Evolutionary conservation across 2,888 invertebrate species (phyloP).

Genomic region (Cantharis rustica): DNA sequence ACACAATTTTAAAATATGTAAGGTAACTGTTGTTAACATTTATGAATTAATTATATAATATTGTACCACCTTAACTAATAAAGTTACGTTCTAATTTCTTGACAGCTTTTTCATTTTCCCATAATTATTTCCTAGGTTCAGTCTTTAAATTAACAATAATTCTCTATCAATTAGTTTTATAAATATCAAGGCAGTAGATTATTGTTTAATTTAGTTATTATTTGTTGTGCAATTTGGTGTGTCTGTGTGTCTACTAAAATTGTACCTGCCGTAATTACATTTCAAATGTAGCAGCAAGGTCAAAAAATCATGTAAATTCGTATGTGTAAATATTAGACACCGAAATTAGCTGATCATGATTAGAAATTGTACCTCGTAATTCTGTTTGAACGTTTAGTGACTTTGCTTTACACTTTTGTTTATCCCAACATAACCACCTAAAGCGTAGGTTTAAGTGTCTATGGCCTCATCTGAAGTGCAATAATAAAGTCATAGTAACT

Average conservation of each 20-base stretch:
- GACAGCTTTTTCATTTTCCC: background rate
- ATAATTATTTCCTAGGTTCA: background rate
- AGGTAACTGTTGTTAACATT: background rate
- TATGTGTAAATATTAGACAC: background rate
- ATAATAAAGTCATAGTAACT: slow-evolving; percentile 25
- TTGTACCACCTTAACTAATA: background rate
- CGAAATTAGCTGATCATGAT: background rate
- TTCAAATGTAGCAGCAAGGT: background rate
- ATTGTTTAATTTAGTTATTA: background rate
- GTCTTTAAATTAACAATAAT: background rate
- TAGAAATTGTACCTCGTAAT: background rate
- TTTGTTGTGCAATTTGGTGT: background rate
- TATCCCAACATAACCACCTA: background rate
- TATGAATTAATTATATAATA: background rate
- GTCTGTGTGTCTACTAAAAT: background rate
- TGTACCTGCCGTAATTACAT: background rate
- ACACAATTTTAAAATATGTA: background rate
- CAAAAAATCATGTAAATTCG: background rate
- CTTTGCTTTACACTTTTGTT: background rate
- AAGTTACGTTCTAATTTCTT: background rate
- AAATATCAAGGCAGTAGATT: background rate
- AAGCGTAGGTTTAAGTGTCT: slow-evolving; percentile 15
- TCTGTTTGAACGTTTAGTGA: background rate
- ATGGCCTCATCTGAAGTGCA: slow-evolving; percentile 13
- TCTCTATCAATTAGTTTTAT: background rate